A percentile compares a stretch with the other conserved stretches of the same genome.
phyloP scores from a whole-genome alignment of 2,797 vertebrate genomes.

The Percopsis omiscomaycus region DNA sequence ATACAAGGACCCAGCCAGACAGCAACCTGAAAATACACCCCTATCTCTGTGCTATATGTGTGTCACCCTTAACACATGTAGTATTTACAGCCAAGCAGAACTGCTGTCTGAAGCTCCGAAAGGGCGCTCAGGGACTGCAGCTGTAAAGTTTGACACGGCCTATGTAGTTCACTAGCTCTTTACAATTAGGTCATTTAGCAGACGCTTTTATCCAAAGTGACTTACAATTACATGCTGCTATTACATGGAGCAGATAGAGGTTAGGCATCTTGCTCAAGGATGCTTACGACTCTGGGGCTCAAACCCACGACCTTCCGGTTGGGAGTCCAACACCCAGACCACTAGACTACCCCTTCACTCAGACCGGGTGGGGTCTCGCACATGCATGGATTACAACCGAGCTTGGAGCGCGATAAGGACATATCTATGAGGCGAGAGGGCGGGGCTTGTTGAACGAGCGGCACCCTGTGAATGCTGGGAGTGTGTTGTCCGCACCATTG shows the following conservation, averaged over 20 bases:
- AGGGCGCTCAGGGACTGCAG: conserved; percentile 44
- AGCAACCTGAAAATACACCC: conserved; percentile 34
- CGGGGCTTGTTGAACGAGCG: not conserved
- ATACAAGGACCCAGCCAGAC: conserved; percentile 4
- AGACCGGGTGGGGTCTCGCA: conserved; percentile 41
- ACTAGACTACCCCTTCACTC: conserved; percentile 40
- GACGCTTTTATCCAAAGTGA: no score
- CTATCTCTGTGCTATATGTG: conserved; percentile 34
- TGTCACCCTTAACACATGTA: conserved; percentile 15
- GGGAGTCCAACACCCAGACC: conserved; percentile 10
- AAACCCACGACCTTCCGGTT: no score
- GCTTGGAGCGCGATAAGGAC: conserved; percentile 47
- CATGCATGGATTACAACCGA: conserved; percentile 38
- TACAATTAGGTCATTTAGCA: no score
- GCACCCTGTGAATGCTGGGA: conserved; percentile 20
- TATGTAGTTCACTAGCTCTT: conserved; percentile 37
- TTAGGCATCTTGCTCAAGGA: no score
- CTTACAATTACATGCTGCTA: no score
- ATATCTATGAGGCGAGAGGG: conserved; percentile 39
- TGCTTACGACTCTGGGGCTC: no score
- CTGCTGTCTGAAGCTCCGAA: conserved; percentile 25
- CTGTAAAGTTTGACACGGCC: conserved; percentile 67
- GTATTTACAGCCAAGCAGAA: conserved; percentile 11
- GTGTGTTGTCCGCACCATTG: conserved; percentile 35
- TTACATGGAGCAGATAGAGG: no score